Conservation (phyloP, 2,113 vertebrate genomes). For the Talpa occidentalis region DNA sequence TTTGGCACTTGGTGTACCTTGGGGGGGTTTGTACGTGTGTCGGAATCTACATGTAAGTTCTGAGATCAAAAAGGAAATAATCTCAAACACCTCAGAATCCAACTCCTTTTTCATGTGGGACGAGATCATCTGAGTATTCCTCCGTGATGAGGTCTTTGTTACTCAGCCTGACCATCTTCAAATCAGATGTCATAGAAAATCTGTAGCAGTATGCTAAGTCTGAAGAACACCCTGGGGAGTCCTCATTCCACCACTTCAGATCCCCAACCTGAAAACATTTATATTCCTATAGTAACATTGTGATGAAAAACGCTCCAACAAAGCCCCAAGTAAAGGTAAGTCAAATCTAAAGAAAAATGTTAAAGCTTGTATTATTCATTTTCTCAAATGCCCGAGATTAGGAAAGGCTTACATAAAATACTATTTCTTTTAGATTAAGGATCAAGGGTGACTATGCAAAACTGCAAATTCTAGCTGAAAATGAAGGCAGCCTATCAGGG, state of each 20-base stretch:
- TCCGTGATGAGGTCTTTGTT: neutral
- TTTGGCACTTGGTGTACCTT: neutral
- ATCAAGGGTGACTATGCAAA: neutral
- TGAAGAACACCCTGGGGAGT: neutral
- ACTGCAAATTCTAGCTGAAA: neutral
- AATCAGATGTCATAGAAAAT: neutral
- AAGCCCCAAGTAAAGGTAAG: neutral
- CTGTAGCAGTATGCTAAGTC: neutral
- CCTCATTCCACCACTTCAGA: neutral
- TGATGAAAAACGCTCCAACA: neutral
- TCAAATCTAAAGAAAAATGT: neutral
- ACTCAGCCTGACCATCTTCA: neutral
- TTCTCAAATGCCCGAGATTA: conserved; percentile 4
- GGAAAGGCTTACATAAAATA: neutral
- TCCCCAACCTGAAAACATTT: neutral
- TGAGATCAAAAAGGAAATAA: neutral
- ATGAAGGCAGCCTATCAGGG: neutral
- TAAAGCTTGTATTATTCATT: neutral
- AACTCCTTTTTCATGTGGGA: neutral
- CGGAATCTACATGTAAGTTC: neutral
- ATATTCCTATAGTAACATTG: neutral
- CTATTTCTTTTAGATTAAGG: neutral
- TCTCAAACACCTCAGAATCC: neutral
- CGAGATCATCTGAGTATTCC: neutral
- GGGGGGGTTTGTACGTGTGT: too few relatives aligned